Conservation (phyloP, 2,113 vertebrate genomes). For the Sceloporus undulatus region DNA sequence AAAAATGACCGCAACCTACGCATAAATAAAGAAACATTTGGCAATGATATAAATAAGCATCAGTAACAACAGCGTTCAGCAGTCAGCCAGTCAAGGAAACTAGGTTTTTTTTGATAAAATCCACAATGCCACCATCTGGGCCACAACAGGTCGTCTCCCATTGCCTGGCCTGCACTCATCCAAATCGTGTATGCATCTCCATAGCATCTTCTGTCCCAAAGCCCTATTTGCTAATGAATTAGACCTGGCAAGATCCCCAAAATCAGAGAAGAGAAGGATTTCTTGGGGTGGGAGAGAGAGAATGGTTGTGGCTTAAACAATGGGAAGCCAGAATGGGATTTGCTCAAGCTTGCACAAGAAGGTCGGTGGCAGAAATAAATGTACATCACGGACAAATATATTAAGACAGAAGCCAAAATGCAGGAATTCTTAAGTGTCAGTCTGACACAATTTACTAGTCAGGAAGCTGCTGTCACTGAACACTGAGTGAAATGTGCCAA, state of each 20-base stretch:
- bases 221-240: slow-evolving; percentile 6
- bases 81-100: neutral
- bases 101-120: neutral
- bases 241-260: neutral
- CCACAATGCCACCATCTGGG: neutral
- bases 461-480: neutral
- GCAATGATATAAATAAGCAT: neutral
- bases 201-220: neutral
- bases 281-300: neutral
- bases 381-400: neutral
- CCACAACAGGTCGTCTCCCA: neutral
- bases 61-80: neutral
- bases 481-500: neutral
- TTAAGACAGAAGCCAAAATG: neutral
- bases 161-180: neutral
- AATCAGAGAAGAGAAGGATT: neutral
- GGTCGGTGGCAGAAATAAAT: neutral
- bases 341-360: neutral
- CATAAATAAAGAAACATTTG: neutral
- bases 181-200: slow-evolving; percentile 3
- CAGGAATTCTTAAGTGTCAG: neutral
- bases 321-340: neutral
- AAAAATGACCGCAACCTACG: slow-evolving; percentile 23
- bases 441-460: neutral
- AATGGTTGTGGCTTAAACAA: neutral